A percentile compares a stretch with the other conserved stretches of the same genome.
Evolutionary conservation across 2,113 vertebrate species (phyloP).

Genomic region (Siphamia tubifer): DNA sequence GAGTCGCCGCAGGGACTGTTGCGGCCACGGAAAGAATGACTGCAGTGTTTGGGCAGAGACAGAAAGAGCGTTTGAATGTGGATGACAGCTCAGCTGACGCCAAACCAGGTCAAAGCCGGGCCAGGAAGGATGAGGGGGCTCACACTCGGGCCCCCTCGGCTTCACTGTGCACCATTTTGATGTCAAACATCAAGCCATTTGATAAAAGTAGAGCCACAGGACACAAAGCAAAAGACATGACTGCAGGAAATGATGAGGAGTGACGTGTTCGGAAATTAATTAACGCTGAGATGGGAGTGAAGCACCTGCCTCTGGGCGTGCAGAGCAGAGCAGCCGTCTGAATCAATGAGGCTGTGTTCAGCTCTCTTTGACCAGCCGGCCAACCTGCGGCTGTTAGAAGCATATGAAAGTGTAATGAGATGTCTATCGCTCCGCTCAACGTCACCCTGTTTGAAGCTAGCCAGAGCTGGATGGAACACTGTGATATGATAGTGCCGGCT

Average conservation of each 20-base stretch:
- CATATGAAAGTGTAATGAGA: conserved; percentile 76
- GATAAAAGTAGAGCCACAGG: conserved; percentile 41
- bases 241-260: conserved; percentile 48
- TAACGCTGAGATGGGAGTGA: conserved; percentile 44
- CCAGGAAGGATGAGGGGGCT: neutral
- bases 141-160: neutral
- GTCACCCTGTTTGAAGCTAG: conserved; percentile 31
- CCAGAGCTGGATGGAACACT: conserved; percentile 29
- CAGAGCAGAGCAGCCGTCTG: conserved; percentile 31
- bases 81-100: conserved; percentile 23
- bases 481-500: conserved; percentile 49
- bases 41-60: conserved; percentile 41
- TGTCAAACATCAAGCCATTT: conserved; percentile 27
- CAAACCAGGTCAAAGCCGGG: conserved; percentile 42
- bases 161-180: neutral
- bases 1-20: conserved; percentile 19
- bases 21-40: conserved; percentile 25
- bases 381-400: conserved; percentile 46
- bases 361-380: conserved; percentile 54
- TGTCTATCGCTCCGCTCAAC: conserved; percentile 52
- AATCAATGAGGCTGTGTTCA: conserved; percentile 51
- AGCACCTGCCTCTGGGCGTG: conserved; percentile 47
- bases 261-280: conserved; percentile 74
- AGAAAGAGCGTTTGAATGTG: conserved; percentile 20
- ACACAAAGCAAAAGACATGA: conserved; percentile 8